Conservation (phyloP, 92 coral and sea anemone species). For the Scolanthus callimorphus region DNA sequence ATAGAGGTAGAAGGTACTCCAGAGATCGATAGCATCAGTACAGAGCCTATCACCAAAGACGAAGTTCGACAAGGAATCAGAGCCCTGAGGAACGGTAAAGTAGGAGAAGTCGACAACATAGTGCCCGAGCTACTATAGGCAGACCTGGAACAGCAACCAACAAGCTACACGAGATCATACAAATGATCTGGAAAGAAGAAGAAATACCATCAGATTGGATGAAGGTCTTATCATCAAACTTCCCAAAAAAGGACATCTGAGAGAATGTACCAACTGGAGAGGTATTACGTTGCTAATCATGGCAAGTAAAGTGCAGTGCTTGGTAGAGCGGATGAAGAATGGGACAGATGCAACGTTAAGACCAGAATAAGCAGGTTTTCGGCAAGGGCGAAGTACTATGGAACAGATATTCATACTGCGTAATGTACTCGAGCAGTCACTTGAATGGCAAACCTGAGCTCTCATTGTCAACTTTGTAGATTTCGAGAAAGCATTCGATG, state of each 20-base stretch:
- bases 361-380: constrained; percentile 34
- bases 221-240: constrained; percentile 19
- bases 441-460: constrained; percentile 3
- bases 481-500: no score
- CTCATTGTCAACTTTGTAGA: constrained; percentile 1
- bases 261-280: constrained; percentile 21
- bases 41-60: neutral
- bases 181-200: no score
- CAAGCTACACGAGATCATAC: no score
- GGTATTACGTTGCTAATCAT: constrained; percentile 25
- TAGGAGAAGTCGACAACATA: no score
- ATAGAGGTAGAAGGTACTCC: neutral
- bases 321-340: constrained; percentile 19
- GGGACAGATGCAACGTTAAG: constrained; percentile 9
- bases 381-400: constrained; percentile 11
- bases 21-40: neutral
- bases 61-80: constrained; percentile 3
- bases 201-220: no score
- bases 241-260: constrained; percentile 27
- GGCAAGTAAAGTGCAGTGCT: no score
- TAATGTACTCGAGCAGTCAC: constrained; percentile 7
- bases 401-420: constrained; percentile 30
- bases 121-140: no score
- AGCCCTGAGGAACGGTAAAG: no score
- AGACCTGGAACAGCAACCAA: no score